Percentiles rank a stretch among this genome's conserved stretches.
phyloP scores from a whole-genome alignment of 2,888 invertebrate species.

The Acronicta psi region DNA sequence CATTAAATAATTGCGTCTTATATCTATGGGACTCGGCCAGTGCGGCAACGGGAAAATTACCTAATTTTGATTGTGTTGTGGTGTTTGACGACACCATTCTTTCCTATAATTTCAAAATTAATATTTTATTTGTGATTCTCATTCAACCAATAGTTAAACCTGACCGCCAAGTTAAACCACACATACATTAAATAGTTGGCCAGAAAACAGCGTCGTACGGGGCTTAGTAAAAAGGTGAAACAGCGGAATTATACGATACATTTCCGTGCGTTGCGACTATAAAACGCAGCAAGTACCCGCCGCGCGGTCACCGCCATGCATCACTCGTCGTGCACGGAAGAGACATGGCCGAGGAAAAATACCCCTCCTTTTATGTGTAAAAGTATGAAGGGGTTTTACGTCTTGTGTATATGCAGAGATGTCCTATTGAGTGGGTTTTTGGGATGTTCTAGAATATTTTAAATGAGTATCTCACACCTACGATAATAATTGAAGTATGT shows the following conservation, averaged over 20 bases:
- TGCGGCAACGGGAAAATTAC: conserved; percentile 25
- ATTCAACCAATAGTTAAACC: conserved; percentile 4
- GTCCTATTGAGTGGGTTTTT: conserved; percentile 1
- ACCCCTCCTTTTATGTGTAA: conserved; percentile 21
- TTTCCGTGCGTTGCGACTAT: conserved; percentile 45
- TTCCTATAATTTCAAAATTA: too few species aligned
- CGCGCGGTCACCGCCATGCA: conserved; percentile 34
- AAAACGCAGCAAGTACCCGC: conserved; percentile 29
- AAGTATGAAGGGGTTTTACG: conserved; percentile 10
- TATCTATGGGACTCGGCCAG: conserved; percentile 15
- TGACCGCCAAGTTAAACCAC: conserved; percentile 18
- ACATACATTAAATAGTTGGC: conserved; percentile 35
- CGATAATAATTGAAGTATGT: too few species aligned
- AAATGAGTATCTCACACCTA: too few species aligned
- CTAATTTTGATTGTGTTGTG: too few species aligned
- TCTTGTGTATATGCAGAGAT: conserved; percentile 5
- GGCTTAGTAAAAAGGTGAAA: conserved; percentile 40
- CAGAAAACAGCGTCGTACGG: conserved; percentile 29
- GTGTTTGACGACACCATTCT: too few species aligned
- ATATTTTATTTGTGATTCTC: not conserved
- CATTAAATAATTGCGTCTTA: conserved; percentile 15
- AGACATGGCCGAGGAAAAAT: conserved; percentile 36
- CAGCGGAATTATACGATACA: conserved; percentile 47
- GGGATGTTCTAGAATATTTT: not conserved
- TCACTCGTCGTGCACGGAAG: conserved; percentile 45